Evolutionary conservation across 30 jellyfish, hydroid and myxozoan genomes (phyloP), one percentile per base, ranked within the genome.

Genomic region (Rhopilema esculentum): DNA sequence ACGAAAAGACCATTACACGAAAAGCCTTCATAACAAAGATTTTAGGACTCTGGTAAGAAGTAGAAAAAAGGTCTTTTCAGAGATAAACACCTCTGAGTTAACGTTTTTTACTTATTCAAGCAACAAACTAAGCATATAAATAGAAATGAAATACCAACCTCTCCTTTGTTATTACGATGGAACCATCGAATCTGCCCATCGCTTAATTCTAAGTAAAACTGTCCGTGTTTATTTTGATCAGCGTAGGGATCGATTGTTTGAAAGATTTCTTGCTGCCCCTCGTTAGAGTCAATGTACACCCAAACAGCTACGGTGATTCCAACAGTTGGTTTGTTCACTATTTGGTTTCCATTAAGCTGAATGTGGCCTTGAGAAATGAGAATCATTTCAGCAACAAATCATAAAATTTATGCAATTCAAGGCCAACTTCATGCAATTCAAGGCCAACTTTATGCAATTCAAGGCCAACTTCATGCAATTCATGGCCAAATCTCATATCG

Each of bases 111-210:
- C n/a, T n/a, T n/a, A n/a, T n/a, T n/a, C n/a, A n/a, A n/a, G n/a
- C n/a, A n/a, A n/a, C n/a, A n/a, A n/a, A n/a, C n/a, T n/a, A n/a
- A n/a, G n/a, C n/a, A n/a, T n/a, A n/a, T n/a, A n/a, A n/a, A n/a
- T n/a, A n/a, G n/a, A n/a, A 40, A 40, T 12, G 6, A 6, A 40
- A 40, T 12, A 40, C 95, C 0, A 9, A 93, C 98, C 97, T 93
- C 98, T 67, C 97, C 97, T 66, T 88, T 84, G 57, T 75, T 97
- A 80, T 93, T 88, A 19, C 98, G 70, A 83, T 93, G 98, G 75
- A 93, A 93, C 98, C 98, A 93, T 8, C 98, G 87, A 1, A 93
- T 53, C 9, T 82, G 95, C 0, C 98, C 98, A 82, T 93, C 95
- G 50, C 97, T 88, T 29, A 88, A 71, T 64, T 93, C 98, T 76